phyloP scores from a whole-genome alignment of 2,888 invertebrate species.

The Lasius fuliginosus region DNA sequence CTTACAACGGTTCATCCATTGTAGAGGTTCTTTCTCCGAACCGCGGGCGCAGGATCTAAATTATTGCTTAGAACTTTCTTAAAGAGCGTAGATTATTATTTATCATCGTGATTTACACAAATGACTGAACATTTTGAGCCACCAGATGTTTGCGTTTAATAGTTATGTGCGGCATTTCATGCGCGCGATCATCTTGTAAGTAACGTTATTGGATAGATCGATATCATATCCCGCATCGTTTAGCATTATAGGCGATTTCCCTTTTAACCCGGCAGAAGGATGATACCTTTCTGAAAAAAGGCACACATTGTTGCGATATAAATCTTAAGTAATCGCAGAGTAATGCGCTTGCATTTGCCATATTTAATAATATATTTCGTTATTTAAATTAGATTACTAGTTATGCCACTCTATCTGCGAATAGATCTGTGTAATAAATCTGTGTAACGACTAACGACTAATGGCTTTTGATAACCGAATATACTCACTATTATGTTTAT shows the following conservation, averaged over 20 bases:
- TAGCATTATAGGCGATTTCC: conserved; percentile 36
- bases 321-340: conserved; percentile 1
- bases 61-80: conserved; percentile 78
- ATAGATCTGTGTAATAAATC: neutral
- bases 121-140: conserved; percentile 77
- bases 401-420: neutral
- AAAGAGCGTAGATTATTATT: conserved; percentile 78
- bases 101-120: conserved; percentile 78
- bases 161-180: conserved; percentile 60
- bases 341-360: neutral
- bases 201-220: conserved; percentile 69
- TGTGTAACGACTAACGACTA: neutral
- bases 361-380: neutral
- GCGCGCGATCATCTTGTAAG: conserved; percentile 46
- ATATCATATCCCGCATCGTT: conserved; percentile 67
- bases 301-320: neutral
- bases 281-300: neutral
- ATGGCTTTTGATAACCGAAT: neutral
- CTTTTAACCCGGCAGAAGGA: conserved; percentile 11
- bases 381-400: neutral
- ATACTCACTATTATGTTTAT: neutral
- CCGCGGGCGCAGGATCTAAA: conserved; percentile 73
- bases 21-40: conserved; percentile 76
- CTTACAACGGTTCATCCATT: conserved; percentile 78
- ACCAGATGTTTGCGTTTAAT: conserved; percentile 77